Percentiles rank a stretch among this genome's conserved stretches.
phyloP scores from a whole-genome alignment of 2,797 vertebrate genomes.

The Channallabes apus region DNA sequence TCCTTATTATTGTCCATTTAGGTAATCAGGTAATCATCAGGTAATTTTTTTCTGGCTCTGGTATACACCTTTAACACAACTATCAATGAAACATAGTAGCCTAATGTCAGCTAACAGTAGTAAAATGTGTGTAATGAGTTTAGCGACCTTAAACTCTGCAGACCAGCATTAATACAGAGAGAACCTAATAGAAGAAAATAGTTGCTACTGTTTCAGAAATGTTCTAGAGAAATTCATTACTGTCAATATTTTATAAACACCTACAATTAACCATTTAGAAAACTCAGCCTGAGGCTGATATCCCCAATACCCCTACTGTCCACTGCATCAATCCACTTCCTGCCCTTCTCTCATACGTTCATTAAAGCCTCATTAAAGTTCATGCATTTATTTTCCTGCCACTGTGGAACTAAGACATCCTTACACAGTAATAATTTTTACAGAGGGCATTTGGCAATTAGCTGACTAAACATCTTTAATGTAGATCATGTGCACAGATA shows the following conservation, averaged over 20 bases:
- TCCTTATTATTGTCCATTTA: too few species aligned
- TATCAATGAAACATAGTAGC: too few species aligned
- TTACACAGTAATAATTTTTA: slow-evolving; percentile 28
- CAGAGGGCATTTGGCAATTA: slow-evolving; percentile 27
- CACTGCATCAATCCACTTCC: slow-evolving; percentile 6
- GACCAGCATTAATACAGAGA: not conserved
- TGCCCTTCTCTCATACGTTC: slow-evolving; percentile 24
- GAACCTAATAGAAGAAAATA: not conserved
- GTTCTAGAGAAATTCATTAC: not conserved
- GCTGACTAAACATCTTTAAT: slow-evolving; percentile 44
- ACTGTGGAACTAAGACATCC: slow-evolving; percentile 7
- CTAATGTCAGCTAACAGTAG: too few species aligned
- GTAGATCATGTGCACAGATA: slow-evolving; percentile 25
- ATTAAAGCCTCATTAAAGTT: slow-evolving; percentile 37
- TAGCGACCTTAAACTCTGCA: not conserved
- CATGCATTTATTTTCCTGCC: slow-evolving; percentile 34
- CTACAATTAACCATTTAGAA: slow-evolving; percentile 25
- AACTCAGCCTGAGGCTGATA: slow-evolving; percentile 15
- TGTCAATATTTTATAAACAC: not conserved
- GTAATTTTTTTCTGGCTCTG: too few species aligned
- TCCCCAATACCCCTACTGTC: slow-evolving; percentile 9
- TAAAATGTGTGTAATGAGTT: not conserved
- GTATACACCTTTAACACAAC: too few species aligned
- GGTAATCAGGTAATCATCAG: too few species aligned
- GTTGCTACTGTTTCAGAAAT: not conserved